Base-by-base conservation (phyloP, 2,888 invertebrate species). In the Thereva unica region DNA sequence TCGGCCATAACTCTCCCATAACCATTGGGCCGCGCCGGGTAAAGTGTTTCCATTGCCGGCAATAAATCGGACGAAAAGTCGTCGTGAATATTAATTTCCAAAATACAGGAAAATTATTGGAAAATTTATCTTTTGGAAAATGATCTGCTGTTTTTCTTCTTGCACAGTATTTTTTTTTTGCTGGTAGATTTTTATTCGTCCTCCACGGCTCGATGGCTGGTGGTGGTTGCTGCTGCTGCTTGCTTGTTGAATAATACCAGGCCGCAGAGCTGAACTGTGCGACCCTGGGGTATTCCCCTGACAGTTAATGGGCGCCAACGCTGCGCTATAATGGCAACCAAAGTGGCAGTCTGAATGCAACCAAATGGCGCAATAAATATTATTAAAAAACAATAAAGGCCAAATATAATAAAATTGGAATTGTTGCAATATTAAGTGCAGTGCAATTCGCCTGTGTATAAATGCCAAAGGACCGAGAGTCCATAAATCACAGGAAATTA, bases 51-150 rank as follows among this genome's bases (percentile, higher is more conserved):
- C 47, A 47, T 45, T 42, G 37, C 50, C n/a, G 50, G 61, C 50
- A 61, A 50, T 61, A 61, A 61, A 61, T 61, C 50, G 61, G 41
- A 61, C 50, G 50, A 61, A 61, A 61, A 50, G 61, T 50, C 61
- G 50, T 50, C 50, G 61, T 50, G 61, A 61, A 61, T 61, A 61
- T 61, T 61, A 61, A 61, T 61, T 61, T 50, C 50, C 41, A 50
- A 61, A 61, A 50, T 61, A 61, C 61, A 61, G 61, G 61, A 61
- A 61, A 61, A 61, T 61, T 61, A 61, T 50, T 61, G 61, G 61
- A 61, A 61, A 61, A 61, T 61, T 61, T 61, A 61, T 61, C 61
- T 61, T 50, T 50, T 34, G 61, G 61, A 61, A 61, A 61, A 61
- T 61, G 61, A 61, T 61, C 61, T 61, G 61, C 49, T 50, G 61